Conservation (phyloP, 2,797 vertebrate genomes). For the Peromyscus attwateri region DNA sequence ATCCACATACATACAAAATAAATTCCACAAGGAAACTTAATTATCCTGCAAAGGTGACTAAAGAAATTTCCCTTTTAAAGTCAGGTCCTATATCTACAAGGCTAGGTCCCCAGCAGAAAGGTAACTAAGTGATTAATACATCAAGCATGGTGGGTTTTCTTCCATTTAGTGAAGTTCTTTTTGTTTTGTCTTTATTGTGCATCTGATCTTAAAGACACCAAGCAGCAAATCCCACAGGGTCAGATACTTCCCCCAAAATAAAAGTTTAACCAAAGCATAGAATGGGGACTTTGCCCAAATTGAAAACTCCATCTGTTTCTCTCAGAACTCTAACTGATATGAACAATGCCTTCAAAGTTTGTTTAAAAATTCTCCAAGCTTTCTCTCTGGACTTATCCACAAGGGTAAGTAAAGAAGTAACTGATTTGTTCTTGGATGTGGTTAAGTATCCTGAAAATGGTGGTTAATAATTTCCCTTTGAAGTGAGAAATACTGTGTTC, state of each 20-base stretch:
- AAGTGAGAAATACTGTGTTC: slow-evolving; percentile 60
- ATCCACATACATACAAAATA: neutral
- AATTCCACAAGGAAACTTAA: neutral
- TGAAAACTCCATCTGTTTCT: neutral
- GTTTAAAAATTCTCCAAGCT: slow-evolving; percentile 44
- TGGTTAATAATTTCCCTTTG: slow-evolving; percentile 67
- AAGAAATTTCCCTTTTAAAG: neutral
- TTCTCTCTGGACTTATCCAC: slow-evolving; percentile 28
- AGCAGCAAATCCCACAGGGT: neutral
- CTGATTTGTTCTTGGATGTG: slow-evolving; percentile 1
- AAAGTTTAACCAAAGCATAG: slow-evolving; percentile 11
- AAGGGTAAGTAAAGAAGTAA: neutral
- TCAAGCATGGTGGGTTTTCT: neutral
- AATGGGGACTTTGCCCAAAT: slow-evolving; percentile 1
- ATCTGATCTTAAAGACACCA: slow-evolving; percentile 6
- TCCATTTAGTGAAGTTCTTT: neutral
- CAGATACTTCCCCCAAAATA: neutral
- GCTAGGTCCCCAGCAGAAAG: neutral
- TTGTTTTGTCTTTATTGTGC: slow-evolving; percentile 6
- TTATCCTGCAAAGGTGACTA: neutral
- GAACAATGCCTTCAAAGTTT: slow-evolving; percentile 61
- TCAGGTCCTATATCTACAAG: neutral
- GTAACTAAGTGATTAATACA: neutral
- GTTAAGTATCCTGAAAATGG: slow-evolving; percentile 37
- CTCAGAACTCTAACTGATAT: slow-evolving; percentile 50